A percentile compares a stretch with the other conserved stretches of the same genome.
These are phyloP conservation scores for Tychaedon coryphoeus DNA, from an alignment of 2,113 vertebrate genomes.

Conservation along the genomic window DNA sequence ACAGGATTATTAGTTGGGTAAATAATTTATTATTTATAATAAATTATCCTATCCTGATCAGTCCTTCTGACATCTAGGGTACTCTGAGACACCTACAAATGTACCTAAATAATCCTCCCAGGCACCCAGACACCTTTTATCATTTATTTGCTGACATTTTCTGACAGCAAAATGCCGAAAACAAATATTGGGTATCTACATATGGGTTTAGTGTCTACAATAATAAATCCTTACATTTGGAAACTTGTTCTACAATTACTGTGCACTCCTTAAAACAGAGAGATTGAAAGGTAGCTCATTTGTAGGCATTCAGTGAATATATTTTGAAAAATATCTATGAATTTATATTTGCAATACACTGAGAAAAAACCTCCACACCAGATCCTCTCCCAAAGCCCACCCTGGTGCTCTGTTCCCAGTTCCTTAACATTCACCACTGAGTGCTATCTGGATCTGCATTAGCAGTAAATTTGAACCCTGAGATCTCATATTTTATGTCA, in stretches of 20 bases:
- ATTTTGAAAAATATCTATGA: neutral
- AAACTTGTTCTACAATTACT: neutral
- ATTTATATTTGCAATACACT: neutral
- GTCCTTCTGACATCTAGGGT: neutral
- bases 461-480: neutral
- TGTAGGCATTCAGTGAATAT: neutral
- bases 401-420: neutral
- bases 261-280: neutral
- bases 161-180: neutral
- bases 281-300: neutral
- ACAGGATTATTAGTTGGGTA: neutral
- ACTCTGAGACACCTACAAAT: neutral
- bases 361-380: neutral
- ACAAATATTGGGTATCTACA: neutral
- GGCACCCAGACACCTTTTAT: neutral
- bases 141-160: neutral
- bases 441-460: neutral
- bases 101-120: neutral
- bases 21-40: neutral
- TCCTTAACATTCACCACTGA: neutral
- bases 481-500: neutral
- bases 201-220: neutral
- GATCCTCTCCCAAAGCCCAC: neutral
- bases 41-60: neutral
- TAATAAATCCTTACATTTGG: neutral